Percentiles rank a stretch among this genome's conserved stretches.
phyloP scores from a whole-genome alignment of 2,888 invertebrate species.

The Dynastes tityus region DNA sequence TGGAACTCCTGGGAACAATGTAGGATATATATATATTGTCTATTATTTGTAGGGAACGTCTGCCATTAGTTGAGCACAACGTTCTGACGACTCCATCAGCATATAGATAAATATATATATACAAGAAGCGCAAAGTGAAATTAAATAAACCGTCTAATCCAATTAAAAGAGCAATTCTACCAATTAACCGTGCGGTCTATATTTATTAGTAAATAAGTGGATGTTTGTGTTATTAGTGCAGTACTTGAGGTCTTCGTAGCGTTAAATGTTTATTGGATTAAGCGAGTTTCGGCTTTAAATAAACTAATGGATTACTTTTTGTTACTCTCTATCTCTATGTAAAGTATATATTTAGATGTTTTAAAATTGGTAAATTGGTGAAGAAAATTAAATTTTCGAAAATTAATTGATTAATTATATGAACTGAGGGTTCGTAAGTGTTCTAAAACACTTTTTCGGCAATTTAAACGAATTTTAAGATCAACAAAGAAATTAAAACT shows the following conservation, averaged over 20 bases:
- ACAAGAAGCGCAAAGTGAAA: not conserved
- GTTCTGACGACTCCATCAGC: not conserved
- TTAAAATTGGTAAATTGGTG: no score
- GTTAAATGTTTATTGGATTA: slow-evolving; percentile 6
- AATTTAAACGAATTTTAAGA: no score
- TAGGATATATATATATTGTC: not conserved
- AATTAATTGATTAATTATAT: no score
- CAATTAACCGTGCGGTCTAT: slow-evolving; percentile 40
- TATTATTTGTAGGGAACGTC: slow-evolving; percentile 7
- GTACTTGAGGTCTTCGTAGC: slow-evolving; percentile 7
- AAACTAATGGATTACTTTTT: slow-evolving; percentile 10
- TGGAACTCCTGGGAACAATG: not conserved
- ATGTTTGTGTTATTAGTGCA: slow-evolving; percentile 42
- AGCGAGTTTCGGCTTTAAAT: slow-evolving; percentile 4
- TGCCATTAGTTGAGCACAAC: not conserved
- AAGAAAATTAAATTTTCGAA: no score
- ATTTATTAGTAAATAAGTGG: slow-evolving; percentile 41
- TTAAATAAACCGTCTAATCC: slow-evolving; percentile 40
- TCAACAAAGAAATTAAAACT: no score
- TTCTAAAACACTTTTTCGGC: no score
- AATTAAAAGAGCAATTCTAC: slow-evolving; percentile 43
- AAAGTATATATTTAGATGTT: no score
- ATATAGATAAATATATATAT: no score
- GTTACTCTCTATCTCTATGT: not conserved
- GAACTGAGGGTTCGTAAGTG: no score